phyloP scores from a whole-genome alignment of 1,140 invertebrate genomes.

The Papilio machaon region DNA sequence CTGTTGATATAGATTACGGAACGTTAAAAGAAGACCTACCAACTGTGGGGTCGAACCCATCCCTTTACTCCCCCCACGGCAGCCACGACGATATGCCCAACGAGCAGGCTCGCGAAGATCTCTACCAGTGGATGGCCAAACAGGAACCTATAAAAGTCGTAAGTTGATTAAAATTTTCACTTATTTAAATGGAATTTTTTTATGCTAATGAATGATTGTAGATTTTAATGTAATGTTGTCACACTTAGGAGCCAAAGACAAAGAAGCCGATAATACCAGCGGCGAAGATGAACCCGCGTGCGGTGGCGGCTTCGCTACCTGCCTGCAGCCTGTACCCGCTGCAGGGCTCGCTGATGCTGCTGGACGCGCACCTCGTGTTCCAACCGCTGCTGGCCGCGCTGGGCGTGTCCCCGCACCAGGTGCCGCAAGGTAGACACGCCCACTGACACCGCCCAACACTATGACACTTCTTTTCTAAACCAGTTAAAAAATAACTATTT shows the following conservation, averaged over 20 bases:
- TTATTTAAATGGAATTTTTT: background rate
- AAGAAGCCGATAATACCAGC: slow-evolving; percentile 69
- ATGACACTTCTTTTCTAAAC: no score
- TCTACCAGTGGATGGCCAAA: slow-evolving; percentile 98
- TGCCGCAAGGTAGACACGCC: slow-evolving; percentile 63
- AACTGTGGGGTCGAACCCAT: slow-evolving; percentile 80
- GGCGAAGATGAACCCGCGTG: slow-evolving; percentile 73
- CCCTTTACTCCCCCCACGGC: slow-evolving; percentile 78
- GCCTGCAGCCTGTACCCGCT: slow-evolving; percentile 86
- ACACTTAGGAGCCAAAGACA: slow-evolving; percentile 63
- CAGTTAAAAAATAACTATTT: background rate
- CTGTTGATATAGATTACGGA: slow-evolving; percentile 84
- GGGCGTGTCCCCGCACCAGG: slow-evolving; percentile 93
- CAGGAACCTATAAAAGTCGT: slow-evolving; percentile 87
- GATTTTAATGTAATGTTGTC: background rate
- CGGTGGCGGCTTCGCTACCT: slow-evolving; percentile 78
- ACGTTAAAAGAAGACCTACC: slow-evolving; percentile 86
- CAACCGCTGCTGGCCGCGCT: slow-evolving; percentile 92
- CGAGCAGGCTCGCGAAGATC: slow-evolving; percentile 87
- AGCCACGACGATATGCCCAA: slow-evolving; percentile 71
- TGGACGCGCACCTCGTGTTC: slow-evolving; percentile 97
- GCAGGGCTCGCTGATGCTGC: slow-evolving; percentile 90
- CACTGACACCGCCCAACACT: background rate
- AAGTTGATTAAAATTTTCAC: slow-evolving; percentile 37
- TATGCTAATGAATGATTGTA: background rate